Conservation (phyloP, 2,113 vertebrate genomes). For the Nannospalax galili region DNA sequence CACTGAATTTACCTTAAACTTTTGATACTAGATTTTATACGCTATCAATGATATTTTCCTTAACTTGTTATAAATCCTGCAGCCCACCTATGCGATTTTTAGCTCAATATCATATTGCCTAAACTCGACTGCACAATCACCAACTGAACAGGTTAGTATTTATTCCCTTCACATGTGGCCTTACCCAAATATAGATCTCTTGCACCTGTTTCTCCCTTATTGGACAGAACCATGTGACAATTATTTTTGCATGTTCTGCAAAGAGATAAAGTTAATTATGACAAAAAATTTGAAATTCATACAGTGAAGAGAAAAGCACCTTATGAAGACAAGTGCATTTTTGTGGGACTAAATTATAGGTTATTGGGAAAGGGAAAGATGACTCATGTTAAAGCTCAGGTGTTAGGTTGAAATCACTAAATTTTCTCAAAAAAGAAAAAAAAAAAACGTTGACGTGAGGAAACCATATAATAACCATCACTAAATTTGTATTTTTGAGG, state of each 20-base stretch:
- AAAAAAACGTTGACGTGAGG: background rate
- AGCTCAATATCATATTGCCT: background rate
- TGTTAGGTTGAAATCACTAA: conserved; percentile 34
- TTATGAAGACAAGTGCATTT: conserved; percentile 52
- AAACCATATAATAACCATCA: background rate
- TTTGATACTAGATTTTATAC: background rate
- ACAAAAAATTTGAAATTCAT: conserved; percentile 19
- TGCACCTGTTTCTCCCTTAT: conserved; percentile 63
- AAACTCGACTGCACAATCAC: background rate
- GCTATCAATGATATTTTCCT: background rate
- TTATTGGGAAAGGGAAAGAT: conserved; percentile 34
- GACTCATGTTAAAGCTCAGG: conserved; percentile 25
- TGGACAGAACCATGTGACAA: conserved; percentile 36
- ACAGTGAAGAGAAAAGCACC: background rate
- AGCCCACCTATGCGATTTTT: background rate
- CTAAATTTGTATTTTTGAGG: background rate
- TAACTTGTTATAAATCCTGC: background rate
- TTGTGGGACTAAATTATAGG: conserved; percentile 47
- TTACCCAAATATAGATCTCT: conserved; percentile 43
- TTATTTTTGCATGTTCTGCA: conserved; percentile 53
- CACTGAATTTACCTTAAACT: background rate
- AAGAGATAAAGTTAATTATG: conserved; percentile 59
- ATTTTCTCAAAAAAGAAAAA: background rate
- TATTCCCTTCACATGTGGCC: background rate
- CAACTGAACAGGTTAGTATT: background rate